phyloP scores from a whole-genome alignment of 2,113 vertebrate genomes.

The Petrocephalus zakoni region DNA sequence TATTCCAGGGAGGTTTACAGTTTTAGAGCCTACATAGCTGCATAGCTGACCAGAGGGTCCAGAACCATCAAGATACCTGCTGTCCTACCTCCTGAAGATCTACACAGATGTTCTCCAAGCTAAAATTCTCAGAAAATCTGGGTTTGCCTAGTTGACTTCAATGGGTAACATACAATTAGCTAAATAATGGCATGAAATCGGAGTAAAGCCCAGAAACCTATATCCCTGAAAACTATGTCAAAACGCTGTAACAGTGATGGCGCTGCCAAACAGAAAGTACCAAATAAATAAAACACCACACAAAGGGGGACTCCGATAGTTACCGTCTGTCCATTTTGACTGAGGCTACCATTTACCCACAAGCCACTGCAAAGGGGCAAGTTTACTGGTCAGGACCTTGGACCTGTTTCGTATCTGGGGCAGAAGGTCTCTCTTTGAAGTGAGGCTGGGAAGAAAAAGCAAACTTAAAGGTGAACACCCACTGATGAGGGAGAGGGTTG shows the following conservation, averaged over 20 bases:
- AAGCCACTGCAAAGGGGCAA: background rate
- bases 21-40: background rate
- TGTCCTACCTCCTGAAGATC: background rate
- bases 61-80: background rate
- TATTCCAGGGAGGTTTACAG: background rate
- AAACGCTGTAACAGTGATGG: background rate
- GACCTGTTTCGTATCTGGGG: background rate
- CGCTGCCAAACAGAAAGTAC: background rate
- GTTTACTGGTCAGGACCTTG: background rate
- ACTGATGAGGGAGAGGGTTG: background rate
- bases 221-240: background rate
- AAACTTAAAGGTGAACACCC: background rate
- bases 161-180: background rate
- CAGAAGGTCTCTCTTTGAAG: background rate
- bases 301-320: background rate
- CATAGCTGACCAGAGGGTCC: background rate
- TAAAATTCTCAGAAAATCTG: background rate
- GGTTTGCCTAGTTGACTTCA: too few relatives aligned
- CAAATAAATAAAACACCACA: background rate
- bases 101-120: background rate
- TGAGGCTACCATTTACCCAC: background rate
- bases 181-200: background rate
- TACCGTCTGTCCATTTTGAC: background rate
- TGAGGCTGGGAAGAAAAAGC: background rate
- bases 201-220: background rate